phyloP scores from a whole-genome alignment of 2,888 invertebrate genomes.

The Polydrusus pterygomalis region DNA sequence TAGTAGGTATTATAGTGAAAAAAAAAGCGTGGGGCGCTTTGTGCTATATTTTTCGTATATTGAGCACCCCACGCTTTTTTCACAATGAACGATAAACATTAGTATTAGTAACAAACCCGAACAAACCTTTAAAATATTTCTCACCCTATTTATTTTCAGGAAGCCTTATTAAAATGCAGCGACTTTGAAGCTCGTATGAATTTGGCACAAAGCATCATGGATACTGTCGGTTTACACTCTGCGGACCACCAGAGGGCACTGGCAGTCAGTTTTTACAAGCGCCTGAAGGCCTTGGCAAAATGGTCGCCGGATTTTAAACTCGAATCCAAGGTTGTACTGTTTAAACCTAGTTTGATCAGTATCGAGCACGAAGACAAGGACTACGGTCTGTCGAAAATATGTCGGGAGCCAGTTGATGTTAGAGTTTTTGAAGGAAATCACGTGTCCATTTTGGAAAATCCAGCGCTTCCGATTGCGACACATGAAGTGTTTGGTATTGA shows the following conservation, averaged over 20 bases:
- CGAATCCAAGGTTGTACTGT: constrained; percentile 59
- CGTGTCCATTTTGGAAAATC: constrained; percentile 79
- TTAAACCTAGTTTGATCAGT: constrained; percentile 56
- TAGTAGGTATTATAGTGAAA: too few species aligned
- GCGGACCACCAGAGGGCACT: constrained; percentile 40
- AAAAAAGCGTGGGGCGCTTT: too few species aligned
- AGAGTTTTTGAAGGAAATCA: constrained; percentile 83
- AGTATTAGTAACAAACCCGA: too few species aligned
- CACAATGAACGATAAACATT: too few species aligned
- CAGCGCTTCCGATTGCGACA: constrained; percentile 57
- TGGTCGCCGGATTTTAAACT: constrained; percentile 60
- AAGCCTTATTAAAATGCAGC: constrained; percentile 74
- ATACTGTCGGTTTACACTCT: background rate
- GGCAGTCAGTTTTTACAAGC: constrained; percentile 55
- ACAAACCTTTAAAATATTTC: too few species aligned
- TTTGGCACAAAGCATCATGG: constrained; percentile 35
- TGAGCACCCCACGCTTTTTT: too few species aligned
- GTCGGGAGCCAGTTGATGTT: constrained; percentile 74
- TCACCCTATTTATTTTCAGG: constrained; percentile 53
- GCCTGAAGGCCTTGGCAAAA: constrained; percentile 55
- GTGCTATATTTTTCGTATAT: too few species aligned
- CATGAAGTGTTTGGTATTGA: constrained; percentile 30
- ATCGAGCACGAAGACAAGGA: constrained; percentile 73
- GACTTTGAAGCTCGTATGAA: constrained; percentile 72
- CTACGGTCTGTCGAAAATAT: constrained; percentile 75